phyloP scores from a whole-genome alignment of 2,888 invertebrate genomes.

The Diarsia brunnea region DNA sequence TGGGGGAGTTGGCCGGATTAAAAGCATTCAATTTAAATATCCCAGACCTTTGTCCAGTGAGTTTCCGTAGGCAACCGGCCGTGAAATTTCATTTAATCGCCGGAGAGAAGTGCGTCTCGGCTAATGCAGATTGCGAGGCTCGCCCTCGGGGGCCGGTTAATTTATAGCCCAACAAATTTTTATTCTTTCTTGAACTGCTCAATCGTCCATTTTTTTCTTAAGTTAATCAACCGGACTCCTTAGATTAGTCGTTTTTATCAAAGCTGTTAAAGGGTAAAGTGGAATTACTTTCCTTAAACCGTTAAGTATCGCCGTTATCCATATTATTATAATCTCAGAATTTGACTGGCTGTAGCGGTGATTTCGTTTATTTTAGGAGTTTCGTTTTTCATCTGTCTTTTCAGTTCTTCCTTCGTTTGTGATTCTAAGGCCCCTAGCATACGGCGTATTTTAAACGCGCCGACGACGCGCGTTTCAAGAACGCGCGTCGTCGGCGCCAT shows the following conservation, averaged over 20 bases:
- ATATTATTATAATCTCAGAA: constrained; percentile 56
- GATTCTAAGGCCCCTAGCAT: too few relatives aligned
- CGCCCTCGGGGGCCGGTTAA: constrained; percentile 84
- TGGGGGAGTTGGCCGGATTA: constrained; percentile 81
- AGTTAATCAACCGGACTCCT: constrained; percentile 67
- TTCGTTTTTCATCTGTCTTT: neutral
- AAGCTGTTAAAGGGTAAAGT: constrained; percentile 73
- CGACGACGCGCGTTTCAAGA: too few relatives aligned
- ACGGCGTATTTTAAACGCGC: too few relatives aligned
- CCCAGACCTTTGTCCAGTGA: constrained; percentile 87
- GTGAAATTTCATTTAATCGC: constrained; percentile 90
- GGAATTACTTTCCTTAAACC: constrained; percentile 67
- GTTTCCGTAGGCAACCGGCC: constrained; percentile 86
- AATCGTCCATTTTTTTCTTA: constrained; percentile 81
- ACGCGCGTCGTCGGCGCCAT: too few relatives aligned
- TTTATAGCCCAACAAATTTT: constrained; percentile 89
- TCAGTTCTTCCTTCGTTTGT: neutral
- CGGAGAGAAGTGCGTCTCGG: constrained; percentile 87
- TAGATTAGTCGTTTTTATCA: constrained; percentile 70
- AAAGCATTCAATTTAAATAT: constrained; percentile 88
- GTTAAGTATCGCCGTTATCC: constrained; percentile 54
- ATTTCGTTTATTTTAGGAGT: constrained; percentile 22
- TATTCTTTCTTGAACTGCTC: constrained; percentile 87
- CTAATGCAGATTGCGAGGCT: constrained; percentile 89
- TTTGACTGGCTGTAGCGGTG: constrained; percentile 25